These are phyloP conservation scores for Chloropsis cyanopogon DNA, from an alignment of 2,113 vertebrate genomes.

Conservation along the genomic window DNA sequence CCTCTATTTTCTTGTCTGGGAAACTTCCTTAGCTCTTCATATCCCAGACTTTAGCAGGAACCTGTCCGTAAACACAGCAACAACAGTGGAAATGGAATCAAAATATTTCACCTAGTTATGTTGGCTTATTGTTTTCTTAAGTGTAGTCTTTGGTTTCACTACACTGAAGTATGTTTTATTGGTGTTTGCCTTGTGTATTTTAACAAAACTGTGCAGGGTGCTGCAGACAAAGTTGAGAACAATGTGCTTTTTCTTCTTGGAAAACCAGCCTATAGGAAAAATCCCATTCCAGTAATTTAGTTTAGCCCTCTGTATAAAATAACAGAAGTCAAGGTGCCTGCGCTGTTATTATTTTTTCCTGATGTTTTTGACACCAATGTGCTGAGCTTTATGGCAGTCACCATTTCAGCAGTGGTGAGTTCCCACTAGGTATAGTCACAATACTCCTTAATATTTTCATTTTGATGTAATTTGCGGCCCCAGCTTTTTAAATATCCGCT, in stretches of 20 bases:
- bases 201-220: constrained; percentile 43
- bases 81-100: constrained; percentile 39
- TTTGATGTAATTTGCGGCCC: constrained; percentile 99
- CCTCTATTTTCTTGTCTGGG: not conserved
- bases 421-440: constrained; percentile 95
- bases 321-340: constrained; percentile 81
- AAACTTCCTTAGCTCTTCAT: not conserved
- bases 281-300: constrained; percentile 83
- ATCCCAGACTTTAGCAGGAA: not conserved
- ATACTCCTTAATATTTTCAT: constrained; percentile 99
- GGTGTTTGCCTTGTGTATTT: constrained; percentile 48
- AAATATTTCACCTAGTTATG: not conserved
- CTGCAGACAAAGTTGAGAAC: constrained; percentile 58
- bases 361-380: constrained; percentile 86
- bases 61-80: not conserved
- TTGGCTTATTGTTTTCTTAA: constrained; percentile 42
- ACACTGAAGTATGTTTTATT: constrained; percentile 65
- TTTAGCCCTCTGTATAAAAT: constrained; percentile 88
- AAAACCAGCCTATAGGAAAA: constrained; percentile 63
- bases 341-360: constrained; percentile 89
- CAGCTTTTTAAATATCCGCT: constrained; percentile 99
- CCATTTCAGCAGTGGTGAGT: constrained; percentile 75
- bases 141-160: constrained; percentile 62
- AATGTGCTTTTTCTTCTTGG: constrained; percentile 38
- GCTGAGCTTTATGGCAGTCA: constrained; percentile 76